Base-by-base conservation (phyloP, 2,797 vertebrate genomes). In the Cryptoprocta ferox region DNA sequence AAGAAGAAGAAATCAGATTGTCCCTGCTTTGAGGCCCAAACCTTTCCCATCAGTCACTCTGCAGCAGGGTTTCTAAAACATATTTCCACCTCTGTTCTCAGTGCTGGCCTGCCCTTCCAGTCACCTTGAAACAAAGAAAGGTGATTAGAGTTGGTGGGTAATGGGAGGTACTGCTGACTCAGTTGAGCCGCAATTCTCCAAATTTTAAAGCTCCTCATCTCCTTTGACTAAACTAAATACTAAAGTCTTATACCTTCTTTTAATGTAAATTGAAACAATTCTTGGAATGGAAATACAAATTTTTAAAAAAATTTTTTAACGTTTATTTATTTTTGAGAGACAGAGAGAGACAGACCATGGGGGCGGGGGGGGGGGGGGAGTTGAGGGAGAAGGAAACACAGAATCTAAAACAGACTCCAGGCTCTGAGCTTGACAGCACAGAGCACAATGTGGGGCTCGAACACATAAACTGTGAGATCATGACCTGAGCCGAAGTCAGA, bases 241-340 rank as follows among this genome's bases (percentile, higher is more conserved):
- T 32, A 89, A 79, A 68, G 50, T 35, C 61, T 59, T 56, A 82
- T 53, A 35, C 19, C 19, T 76, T 71, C 53, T 48, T 79, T 79
- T 84, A 71, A 66, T 30, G n/a, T 86, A 42, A 86, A 76, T n/a
- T 91, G 65, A 96, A 73, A 78, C 16, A n/a, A 61, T 81, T n/a
- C 42, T 56, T 90, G 3, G 39, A 59, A 85, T 68, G 73, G 59
- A 85, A 89, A 30, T 8, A 59, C 2, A 59, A 21, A 7, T 56
- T n/a, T n/a, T n/a, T 56, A 9, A 45, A 45, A 45, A 45, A 45
- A 45, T 19, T 56, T 19, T 21, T 6, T 19, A 56, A 56, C 19
- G 53, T 56, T 56, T 56, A 15, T 56, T 56, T 50, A 50, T 16
- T 50, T 15, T 50, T 50, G 18, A 56, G 53, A 56, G 53, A 53